A percentile compares a stretch with the other conserved stretches of the same genome.
These are phyloP conservation scores for Gastracanthus pulcherrimus DNA, from an alignment of 2,888 invertebrate genomes.

Conservation along the genomic window DNA sequence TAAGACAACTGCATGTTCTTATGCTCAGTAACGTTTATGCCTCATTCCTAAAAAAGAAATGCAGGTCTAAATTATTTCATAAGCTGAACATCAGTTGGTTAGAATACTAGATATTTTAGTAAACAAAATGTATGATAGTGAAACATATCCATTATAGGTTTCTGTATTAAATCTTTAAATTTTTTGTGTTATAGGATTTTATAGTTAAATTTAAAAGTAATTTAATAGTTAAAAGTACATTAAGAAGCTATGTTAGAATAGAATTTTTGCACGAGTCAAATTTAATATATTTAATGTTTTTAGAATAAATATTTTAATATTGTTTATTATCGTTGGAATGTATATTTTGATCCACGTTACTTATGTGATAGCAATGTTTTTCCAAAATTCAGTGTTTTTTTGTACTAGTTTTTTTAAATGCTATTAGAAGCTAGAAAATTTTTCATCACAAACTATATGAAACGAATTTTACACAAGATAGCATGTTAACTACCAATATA, in stretches of 20 bases:
- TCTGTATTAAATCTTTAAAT: constrained; percentile 10
- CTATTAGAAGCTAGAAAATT: constrained; percentile 19
- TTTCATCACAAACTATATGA: background rate
- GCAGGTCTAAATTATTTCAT: constrained; percentile 20
- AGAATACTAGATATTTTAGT: constrained; percentile 31
- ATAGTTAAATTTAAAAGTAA: constrained; percentile 18
- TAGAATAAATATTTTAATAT: constrained; percentile 21
- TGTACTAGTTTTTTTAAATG: constrained; percentile 11
- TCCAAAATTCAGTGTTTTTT: constrained; percentile 5
- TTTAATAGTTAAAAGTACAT: constrained; percentile 23
- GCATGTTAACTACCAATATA: constrained; percentile 18
- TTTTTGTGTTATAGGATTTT: constrained; percentile 10
- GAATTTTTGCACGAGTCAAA: constrained; percentile 26
- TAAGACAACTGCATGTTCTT: constrained; percentile 52
- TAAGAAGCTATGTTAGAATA: constrained; percentile 21
- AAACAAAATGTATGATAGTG: constrained; percentile 10
- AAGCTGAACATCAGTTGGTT: constrained; percentile 30
- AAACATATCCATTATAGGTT: constrained; percentile 17
- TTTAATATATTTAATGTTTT: constrained; percentile 27
- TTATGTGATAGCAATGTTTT: constrained; percentile 23
- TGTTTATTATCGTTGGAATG: constrained; percentile 36
- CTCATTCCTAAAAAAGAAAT: constrained; percentile 32
- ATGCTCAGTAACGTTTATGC: constrained; percentile 34
- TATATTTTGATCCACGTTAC: constrained; percentile 15
- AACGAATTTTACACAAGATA: constrained; percentile 20